Base-by-base conservation (phyloP, 2,113 vertebrate species). In the Triplophysa rosa region DNA sequence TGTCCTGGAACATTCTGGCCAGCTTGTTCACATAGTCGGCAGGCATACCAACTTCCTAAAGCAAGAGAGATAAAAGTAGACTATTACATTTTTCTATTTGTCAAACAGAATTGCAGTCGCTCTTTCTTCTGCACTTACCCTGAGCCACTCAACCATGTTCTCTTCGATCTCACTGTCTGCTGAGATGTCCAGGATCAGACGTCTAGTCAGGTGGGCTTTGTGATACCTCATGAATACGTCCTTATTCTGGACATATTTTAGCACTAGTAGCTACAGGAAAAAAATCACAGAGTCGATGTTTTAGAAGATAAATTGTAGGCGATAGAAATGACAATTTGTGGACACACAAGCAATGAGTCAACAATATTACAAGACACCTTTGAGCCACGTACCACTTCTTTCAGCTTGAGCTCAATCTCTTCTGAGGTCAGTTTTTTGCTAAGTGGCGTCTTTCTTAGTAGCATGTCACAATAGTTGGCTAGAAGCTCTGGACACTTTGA, bases 391-490 rank as follows among this genome's bases (percentile, higher is more conserved):
- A 99, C 97, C 94, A 99, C 97, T 97, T 99, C 97, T 86, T 99
- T 99, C 79, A 99, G 94, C 81, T 99, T 99, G 87, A 97, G 95
- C 90, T 99, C 98, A 17, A 99, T 99, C 91, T 99, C 98, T 88
- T 99, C 98, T 9, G 97, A 99, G 4, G 97, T 97, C 84, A 99
- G 93, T 89, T 99, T 99, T 94, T 99, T 99, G 91, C 98, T 99
- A 80, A 99, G 94, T 42, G 98, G 98, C 5, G 98, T 99, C 92
- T 99, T 99, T 89, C 98, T 95, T 86, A 99, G 87, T 79, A 99
- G 93, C 98, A 99, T 99, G 91, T 99, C 98, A 89, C 98, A 99
- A 92, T 99, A 99, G 94, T 99, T 99, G 85, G 97, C 98, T 88
- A 99, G 95, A 88, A 99, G 94, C 87, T 99, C 97, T 12, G 98